These are phyloP conservation scores for Malacosoma neustria DNA, from an alignment of 2,888 invertebrate species.

Conservation along the genomic window DNA sequence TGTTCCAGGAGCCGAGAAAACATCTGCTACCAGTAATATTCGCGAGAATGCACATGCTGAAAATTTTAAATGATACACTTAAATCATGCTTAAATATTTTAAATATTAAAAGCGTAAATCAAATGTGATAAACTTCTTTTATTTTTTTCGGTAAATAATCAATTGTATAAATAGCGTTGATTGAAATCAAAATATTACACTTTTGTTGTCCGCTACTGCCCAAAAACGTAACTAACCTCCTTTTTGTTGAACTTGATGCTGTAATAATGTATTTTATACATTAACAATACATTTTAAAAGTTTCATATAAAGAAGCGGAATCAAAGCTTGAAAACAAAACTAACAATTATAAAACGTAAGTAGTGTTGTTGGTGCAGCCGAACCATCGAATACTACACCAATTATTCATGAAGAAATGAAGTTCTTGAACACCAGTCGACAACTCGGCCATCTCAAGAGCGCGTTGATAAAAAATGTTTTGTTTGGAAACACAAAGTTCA, in stretches of 20 bases:
- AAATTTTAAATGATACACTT: conserved; percentile 77
- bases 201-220: no score
- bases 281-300: no score
- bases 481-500: conserved; percentile 83
- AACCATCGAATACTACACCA: neutral
- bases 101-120: conserved; percentile 79
- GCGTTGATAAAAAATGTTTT: conserved; percentile 74
- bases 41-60: conserved; percentile 81
- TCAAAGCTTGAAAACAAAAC: no score
- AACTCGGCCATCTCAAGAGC: conserved; percentile 21
- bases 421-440: conserved; percentile 26
- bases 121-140: conserved; percentile 73
- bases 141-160: no score
- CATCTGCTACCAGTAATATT: conserved; percentile 80
- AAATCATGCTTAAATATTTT: conserved; percentile 77
- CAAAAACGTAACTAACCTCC: no score
- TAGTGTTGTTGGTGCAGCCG: neutral
- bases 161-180: no score
- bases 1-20: conserved; percentile 77
- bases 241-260: no score
- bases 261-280: no score
- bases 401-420: conserved; percentile 19
- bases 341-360: no score
- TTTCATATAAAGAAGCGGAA: no score
- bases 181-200: no score